phyloP scores from a whole-genome alignment of 2,797 vertebrate species.

The Rachycentron canadum region DNA sequence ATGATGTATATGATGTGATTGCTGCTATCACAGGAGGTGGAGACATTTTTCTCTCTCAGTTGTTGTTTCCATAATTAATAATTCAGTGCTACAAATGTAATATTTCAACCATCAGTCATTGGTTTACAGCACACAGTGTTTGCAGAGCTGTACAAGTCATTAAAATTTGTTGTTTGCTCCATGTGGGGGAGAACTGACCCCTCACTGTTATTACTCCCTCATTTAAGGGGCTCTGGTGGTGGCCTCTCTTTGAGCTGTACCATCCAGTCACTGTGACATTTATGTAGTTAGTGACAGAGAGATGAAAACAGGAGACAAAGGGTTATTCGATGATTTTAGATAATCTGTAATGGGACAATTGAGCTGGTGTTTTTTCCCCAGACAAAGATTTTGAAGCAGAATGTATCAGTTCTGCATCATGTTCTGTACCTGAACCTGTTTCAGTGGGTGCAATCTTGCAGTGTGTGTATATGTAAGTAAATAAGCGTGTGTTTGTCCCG shows the following conservation, averaged over 20 bases:
- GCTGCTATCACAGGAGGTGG: background rate
- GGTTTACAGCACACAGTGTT: background rate
- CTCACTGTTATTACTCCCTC: background rate
- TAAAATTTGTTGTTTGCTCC: background rate
- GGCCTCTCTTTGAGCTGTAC: slow-evolving; percentile 14
- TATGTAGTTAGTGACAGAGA: background rate
- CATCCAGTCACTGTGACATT: too few species aligned
- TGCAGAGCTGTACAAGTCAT: background rate
- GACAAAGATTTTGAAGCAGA: slow-evolving; percentile 3
- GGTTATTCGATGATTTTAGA: slow-evolving; percentile 43
- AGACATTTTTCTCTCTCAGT: background rate
- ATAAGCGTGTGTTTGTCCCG: slow-evolving; percentile 35
- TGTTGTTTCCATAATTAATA: background rate
- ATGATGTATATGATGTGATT: too few species aligned
- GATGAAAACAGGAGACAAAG: slow-evolving; percentile 31
- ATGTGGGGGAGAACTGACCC: background rate
- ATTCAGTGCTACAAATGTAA: background rate
- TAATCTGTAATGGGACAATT: slow-evolving; percentile 12
- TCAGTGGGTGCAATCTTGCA: background rate
- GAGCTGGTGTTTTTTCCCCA: background rate
- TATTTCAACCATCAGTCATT: slow-evolving; percentile 3
- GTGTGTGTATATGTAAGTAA: background rate
- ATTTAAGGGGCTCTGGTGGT: background rate
- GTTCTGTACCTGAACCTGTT: background rate
- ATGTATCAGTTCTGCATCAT: background rate